Evolutionary conservation across 2,113 vertebrate genomes (phyloP).

Genomic region (Uria lomvia): DNA sequence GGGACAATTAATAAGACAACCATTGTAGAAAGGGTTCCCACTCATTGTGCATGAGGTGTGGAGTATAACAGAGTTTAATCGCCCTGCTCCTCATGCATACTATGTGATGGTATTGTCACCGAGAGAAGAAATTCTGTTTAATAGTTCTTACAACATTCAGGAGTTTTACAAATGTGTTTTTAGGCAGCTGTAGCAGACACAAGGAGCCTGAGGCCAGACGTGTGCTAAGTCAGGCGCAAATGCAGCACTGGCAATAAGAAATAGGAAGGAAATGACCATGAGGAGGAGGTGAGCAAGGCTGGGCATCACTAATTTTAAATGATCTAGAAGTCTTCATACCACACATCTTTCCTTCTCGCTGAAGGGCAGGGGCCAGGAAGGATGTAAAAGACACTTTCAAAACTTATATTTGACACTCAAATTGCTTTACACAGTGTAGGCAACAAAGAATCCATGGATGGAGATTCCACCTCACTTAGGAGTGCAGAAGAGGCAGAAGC

Average conservation of each 20-base stretch:
- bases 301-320: not conserved
- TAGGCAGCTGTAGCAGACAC: not conserved
- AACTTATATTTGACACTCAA: not conserved
- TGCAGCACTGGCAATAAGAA: not conserved
- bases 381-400: not conserved
- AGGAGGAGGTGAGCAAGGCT: not conserved
- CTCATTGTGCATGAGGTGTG: not conserved
- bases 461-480: not conserved
- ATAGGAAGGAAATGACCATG: not conserved
- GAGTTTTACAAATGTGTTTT: not conserved
- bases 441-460: not conserved
- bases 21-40: not conserved
- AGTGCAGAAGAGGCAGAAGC: not conserved
- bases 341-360: not conserved
- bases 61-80: not conserved
- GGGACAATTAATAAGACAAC: not conserved
- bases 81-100: not conserved
- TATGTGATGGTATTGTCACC: not conserved
- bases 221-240: not conserved
- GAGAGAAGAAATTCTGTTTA: not conserved
- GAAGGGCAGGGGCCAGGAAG: not conserved
- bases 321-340: not conserved
- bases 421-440: not conserved
- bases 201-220: not conserved
- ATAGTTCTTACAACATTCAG: not conserved